Percentiles rank a stretch among this genome's conserved stretches.
Conservation (phyloP, 2,888 invertebrate genomes). For the Tetrapedia diversipes region DNA sequence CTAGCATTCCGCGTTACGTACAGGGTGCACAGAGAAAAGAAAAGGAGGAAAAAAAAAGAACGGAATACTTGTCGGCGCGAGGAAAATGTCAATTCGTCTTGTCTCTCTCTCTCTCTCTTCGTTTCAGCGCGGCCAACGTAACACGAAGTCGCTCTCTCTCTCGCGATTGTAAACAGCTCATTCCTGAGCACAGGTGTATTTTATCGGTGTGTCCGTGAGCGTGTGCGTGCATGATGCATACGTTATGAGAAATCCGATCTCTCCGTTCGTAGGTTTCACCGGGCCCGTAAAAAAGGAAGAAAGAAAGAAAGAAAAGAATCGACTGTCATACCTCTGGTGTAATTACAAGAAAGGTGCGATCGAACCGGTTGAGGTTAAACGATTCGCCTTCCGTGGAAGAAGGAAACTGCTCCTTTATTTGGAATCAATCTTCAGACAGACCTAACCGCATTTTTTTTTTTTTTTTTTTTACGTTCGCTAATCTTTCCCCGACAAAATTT, state of each 20-base stretch:
- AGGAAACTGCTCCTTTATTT: constrained; percentile 15
- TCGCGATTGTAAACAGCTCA: constrained; percentile 31
- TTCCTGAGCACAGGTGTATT: constrained; percentile 43
- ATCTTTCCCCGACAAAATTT: too few relatives aligned
- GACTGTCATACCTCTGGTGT: constrained; percentile 56
- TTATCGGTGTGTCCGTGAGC: constrained; percentile 21
- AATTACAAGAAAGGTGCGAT: constrained; percentile 73
- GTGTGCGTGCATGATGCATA: constrained; percentile 3
- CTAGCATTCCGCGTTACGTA: constrained; percentile 30
- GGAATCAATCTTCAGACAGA: not conserved
- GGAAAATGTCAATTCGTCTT: constrained; percentile 36
- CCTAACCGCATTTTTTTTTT: not conserved
- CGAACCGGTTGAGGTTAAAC: constrained; percentile 72
- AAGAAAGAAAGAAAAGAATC: too few relatives aligned
- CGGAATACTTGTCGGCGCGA: constrained; percentile 5
- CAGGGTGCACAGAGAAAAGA: too few relatives aligned
- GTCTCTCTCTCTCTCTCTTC: not conserved
- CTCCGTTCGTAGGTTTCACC: constrained; percentile 52
- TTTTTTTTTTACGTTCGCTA: too few relatives aligned
- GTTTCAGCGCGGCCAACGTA: not conserved
- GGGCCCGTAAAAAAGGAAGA: constrained; percentile 14
- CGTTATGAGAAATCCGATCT: constrained; percentile 71
- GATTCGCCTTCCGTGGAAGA: constrained; percentile 45
- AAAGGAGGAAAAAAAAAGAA: constrained; percentile 13
- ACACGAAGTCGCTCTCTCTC: constrained; percentile 1